Evolutionary conservation across 2,888 invertebrate species (phyloP), one percentile per base, ranked within the genome.

Genomic region (Maniola hyperantus): DNA sequence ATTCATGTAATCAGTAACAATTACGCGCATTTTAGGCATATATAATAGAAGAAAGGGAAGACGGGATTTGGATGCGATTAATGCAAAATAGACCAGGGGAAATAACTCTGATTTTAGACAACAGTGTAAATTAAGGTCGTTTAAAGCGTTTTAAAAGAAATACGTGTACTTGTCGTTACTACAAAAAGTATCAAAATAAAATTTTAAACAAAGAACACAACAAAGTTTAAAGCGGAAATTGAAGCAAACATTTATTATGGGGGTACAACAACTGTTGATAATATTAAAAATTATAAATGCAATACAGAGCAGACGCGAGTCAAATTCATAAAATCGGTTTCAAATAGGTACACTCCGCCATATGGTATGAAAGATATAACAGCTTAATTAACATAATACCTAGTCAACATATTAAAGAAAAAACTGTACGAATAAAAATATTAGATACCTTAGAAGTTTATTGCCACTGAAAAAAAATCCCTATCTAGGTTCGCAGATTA

Each of bases 301-400:
- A 50, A 72, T 66, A 63, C 67, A 48, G n/a, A n/a, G 71, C 70
- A 66, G 71, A 63, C 39, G 44, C 39, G 42, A 26, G 39, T 33
- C 26, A 33, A 57, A 72, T 46, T 70, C 72, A 69, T 73, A 72
- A 74, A 79, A 79, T 77, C 75, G 77, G 79, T 75, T 78, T 68
- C 54, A 70, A 73, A 74, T 72, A 73, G 20, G 10, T 11, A 50
- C n/a, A 7, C 71, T 53, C 63, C 69, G 65, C 76, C 78, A 77
- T 77, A 77, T 79, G 77, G 68, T 72, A 59, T 53, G 58, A 36
- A 63, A 42, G 55, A 48, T 51, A 26, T 26, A 13, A 26, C 11
- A 26, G 13, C 26, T 11, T 26, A 26, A 51, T 11, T 26, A 26
- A 51, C 15, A 13, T 50, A 11, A 11, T 51, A 51, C 6, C 10